These are phyloP conservation scores for Aphyosemion australe DNA, from an alignment of 2,113 vertebrate species.

Conservation along the genomic window DNA sequence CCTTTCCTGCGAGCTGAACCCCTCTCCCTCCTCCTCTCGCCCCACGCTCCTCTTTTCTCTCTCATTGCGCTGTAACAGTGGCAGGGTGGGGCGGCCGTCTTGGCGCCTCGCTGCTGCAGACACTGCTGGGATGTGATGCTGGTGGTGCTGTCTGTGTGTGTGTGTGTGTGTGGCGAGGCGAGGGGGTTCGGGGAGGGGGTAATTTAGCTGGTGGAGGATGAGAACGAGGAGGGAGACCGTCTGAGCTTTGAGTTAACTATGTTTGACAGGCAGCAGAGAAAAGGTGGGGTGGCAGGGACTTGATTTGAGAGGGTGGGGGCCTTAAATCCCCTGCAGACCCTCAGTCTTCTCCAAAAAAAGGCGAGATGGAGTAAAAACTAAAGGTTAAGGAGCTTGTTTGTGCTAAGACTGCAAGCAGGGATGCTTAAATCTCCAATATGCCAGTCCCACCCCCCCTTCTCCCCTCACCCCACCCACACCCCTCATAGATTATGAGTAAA, in stretches of 20 bases:
- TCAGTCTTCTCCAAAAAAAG: conserved; percentile 35
- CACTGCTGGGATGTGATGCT: conserved; percentile 48
- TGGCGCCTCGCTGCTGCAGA: conserved; percentile 64
- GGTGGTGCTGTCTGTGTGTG: conserved; percentile 11
- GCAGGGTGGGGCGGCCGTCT: conserved; percentile 57
- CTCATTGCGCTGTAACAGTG: conserved; percentile 39
- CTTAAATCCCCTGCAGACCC: conserved; percentile 3
- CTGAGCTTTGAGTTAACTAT: conserved; percentile 67
- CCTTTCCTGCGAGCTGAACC: conserved; percentile 47
- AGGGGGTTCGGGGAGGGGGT: conserved; percentile 1
- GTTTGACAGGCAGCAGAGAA: conserved; percentile 75
- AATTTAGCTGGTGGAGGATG: conserved; percentile 23
- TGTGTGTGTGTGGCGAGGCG: conserved; percentile 13
- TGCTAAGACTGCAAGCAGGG: conserved; percentile 39
- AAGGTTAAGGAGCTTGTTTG: conserved; percentile 57
- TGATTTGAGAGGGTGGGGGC: conserved; percentile 20
- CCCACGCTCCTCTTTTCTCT: conserved; percentile 41
- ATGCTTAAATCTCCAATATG: conserved; percentile 41
- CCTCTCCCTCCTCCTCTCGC: conserved; percentile 24
- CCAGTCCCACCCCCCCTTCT: not conserved
- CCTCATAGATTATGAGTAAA: conserved; percentile 43
- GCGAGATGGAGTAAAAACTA: conserved; percentile 34
- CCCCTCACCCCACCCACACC: conserved; percentile 21
- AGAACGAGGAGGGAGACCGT: conserved; percentile 22
- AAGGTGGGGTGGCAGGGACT: conserved; percentile 28